A percentile compares a stretch with the other conserved stretches of the same genome.
Evolutionary conservation across 1,140 invertebrate genomes (phyloP).

Genomic region (Oncopeltus fasciatus): DNA sequence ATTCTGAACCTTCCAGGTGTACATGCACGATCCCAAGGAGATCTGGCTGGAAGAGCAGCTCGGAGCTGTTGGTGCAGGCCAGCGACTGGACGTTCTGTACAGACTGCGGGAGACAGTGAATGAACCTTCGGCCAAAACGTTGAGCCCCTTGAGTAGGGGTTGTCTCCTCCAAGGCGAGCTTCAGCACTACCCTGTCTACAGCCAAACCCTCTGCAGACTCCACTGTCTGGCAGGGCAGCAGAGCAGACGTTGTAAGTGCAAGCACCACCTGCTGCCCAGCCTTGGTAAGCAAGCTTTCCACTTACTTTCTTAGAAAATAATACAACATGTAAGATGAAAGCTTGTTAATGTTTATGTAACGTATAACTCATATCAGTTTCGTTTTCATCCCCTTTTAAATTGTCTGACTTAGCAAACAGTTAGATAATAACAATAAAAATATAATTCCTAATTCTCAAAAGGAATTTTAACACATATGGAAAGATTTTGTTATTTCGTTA

Average conservation of each 20-base stretch:
- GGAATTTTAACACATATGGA: too few relatives aligned
- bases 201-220: not conserved
- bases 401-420: too few relatives aligned
- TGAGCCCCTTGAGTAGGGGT: not conserved
- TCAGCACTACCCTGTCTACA: not conserved
- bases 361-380: too few relatives aligned
- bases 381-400: too few relatives aligned
- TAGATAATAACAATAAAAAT: too few relatives aligned
- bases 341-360: too few relatives aligned
- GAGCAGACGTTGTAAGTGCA: not conserved
- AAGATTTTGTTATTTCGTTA: too few relatives aligned
- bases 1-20: not conserved
- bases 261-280: not conserved
- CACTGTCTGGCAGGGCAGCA: not conserved
- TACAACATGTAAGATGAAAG: too few relatives aligned
- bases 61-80: too few relatives aligned
- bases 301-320: too few relatives aligned
- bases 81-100: not conserved
- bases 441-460: too few relatives aligned
- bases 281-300: not conserved
- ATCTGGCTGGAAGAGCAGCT: too few relatives aligned
- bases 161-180: not conserved
- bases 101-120: not conserved
- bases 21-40: not conserved
- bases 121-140: not conserved